Percentiles rank a stretch among this genome's conserved stretches.
phyloP scores from a whole-genome alignment of 2,113 vertebrate genomes.

The Stigmatopora argus region DNA sequence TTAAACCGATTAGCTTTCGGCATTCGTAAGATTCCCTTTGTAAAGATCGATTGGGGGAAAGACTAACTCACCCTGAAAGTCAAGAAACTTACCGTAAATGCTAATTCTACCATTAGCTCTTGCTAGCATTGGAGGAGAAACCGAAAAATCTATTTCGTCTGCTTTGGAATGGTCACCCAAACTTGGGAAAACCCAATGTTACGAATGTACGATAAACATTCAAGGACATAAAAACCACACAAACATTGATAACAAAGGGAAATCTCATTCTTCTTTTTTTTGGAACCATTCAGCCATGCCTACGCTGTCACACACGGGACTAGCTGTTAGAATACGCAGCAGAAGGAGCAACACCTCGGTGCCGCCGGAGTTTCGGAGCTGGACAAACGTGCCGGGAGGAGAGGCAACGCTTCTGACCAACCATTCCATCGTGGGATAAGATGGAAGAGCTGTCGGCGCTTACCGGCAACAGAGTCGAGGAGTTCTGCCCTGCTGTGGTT shows the following conservation, averaged over 20 bases:
- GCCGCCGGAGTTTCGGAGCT: too few species aligned
- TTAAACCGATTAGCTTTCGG: slow-evolving; percentile 45
- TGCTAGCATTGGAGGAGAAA: not conserved
- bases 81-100: not conserved
- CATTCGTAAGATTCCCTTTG: slow-evolving; percentile 47
- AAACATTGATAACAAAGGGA: not conserved
- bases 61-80: not conserved
- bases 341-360: too few species aligned
- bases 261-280: too few species aligned
- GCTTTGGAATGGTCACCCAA: not conserved
- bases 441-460: too few species aligned
- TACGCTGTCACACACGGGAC: too few species aligned
- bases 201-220: not conserved
- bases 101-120: not conserved
- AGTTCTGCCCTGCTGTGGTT: too few species aligned
- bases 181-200: not conserved
- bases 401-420: too few species aligned
- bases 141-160: not conserved
- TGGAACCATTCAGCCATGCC: too few species aligned
- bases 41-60: not conserved
- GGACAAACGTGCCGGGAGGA: too few species aligned
- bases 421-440: too few species aligned
- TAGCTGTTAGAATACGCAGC: too few species aligned
- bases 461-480: too few species aligned
- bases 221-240: not conserved